Evolutionary conservation across 1,140 invertebrate species (phyloP).

Genomic region (Drosophila watanabei): DNA sequence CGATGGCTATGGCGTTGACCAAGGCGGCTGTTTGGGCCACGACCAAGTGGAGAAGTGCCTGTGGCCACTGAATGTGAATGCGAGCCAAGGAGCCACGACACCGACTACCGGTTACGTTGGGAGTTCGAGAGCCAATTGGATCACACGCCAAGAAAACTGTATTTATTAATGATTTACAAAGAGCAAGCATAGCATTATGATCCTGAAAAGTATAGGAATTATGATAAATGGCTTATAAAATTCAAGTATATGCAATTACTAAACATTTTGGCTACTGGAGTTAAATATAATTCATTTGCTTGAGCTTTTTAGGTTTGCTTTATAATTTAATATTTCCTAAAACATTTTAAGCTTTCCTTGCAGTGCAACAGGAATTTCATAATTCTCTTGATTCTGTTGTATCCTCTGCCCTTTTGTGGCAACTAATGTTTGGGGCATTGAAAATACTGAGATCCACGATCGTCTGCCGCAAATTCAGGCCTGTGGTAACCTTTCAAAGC

Average conservation of each 20-base stretch:
- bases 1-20: slow-evolving; percentile 34
- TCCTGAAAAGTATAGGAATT: slow-evolving; percentile 10
- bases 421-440: slow-evolving; percentile 31
- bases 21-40: slow-evolving; percentile 30
- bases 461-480: neutral
- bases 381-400: slow-evolving; percentile 51
- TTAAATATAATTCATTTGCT: neutral
- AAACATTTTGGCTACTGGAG: neutral
- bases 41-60: slow-evolving; percentile 34
- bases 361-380: slow-evolving; percentile 62
- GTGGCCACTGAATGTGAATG: slow-evolving; percentile 24
- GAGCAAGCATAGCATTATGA: neutral
- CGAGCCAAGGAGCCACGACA: slow-evolving; percentile 50
- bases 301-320: too few species aligned
- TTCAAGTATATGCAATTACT: neutral
- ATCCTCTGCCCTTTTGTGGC: slow-evolving; percentile 66
- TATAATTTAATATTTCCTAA: too few species aligned
- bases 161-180: slow-evolving; percentile 21
- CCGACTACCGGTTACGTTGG: slow-evolving; percentile 55
- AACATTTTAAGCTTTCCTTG: neutral
- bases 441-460: slow-evolving; percentile 26
- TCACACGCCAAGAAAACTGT: slow-evolving; percentile 31
- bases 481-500: neutral
- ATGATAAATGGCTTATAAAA: neutral
- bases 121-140: slow-evolving; percentile 36